These are phyloP conservation scores for Sarcophaga rosellei DNA, from an alignment of 2,888 invertebrate genomes.

Conservation along the genomic window DNA sequence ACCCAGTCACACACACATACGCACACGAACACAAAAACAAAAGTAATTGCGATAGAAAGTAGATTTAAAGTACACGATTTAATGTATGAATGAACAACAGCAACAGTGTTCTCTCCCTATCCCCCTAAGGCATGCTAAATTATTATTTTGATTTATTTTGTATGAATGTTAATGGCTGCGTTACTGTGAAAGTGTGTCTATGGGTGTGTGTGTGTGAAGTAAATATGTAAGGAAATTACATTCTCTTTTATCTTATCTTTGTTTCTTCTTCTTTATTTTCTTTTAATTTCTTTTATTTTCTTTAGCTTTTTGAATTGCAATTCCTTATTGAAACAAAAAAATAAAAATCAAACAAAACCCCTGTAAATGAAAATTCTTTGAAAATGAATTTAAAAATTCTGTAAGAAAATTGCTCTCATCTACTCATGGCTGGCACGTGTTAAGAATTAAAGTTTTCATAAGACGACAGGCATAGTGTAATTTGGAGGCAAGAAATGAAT, in stretches of 20 bases:
- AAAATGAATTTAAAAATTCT: neutral
- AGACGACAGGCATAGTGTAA: neutral
- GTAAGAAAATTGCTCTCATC: neutral
- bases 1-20: neutral
- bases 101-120: too few species aligned
- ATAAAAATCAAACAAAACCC: too few species aligned
- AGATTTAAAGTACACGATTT: neutral
- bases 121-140: conserved; percentile 13
- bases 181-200: neutral
- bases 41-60: neutral
- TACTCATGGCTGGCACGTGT: conserved; percentile 29
- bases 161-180: neutral
- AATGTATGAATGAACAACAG: neutral
- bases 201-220: neutral
- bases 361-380: too few species aligned
- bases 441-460: conserved; percentile 25
- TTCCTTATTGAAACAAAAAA: neutral
- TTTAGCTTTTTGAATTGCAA: conserved; percentile 34
- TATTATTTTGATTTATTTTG: conserved; percentile 10
- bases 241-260: conserved; percentile 43
- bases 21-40: neutral
- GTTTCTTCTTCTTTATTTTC: neutral
- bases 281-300: conserved; percentile 1
- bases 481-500: neutral
- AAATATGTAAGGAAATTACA: conserved; percentile 34